Conservation (phyloP, 2,113 vertebrate genomes). For the Nanorana parkeri region DNA sequence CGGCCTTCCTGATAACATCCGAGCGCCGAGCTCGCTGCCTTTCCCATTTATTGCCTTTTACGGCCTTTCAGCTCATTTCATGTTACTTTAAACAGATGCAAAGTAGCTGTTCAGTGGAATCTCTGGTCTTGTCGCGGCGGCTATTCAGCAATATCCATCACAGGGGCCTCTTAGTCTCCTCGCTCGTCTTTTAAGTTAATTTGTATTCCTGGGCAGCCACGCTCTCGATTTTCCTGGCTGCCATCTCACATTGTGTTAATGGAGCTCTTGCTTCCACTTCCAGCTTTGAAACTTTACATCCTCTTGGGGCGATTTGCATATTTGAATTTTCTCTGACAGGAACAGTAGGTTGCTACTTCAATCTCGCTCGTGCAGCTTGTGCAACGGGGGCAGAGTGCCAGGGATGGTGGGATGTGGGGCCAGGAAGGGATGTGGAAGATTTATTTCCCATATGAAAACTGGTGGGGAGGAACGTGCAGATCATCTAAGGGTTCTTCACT, state of each 20-base stretch:
- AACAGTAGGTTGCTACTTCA: not conserved
- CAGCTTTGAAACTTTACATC: slow-evolving; percentile 1
- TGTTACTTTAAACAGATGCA: slow-evolving; percentile 10
- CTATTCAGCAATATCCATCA: not conserved
- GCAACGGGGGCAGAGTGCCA: too few species aligned
- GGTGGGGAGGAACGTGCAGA: too few species aligned
- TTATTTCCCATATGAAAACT: too few species aligned
- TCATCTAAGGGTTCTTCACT: too few species aligned
- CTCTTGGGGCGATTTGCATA: not conserved
- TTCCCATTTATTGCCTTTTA: not conserved
- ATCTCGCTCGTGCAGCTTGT: too few species aligned
- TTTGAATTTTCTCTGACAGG: not conserved
- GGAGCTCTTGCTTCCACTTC: not conserved
- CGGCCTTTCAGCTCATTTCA: not conserved
- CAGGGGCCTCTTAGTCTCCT: not conserved
- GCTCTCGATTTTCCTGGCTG: not conserved
- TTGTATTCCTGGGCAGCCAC: not conserved
- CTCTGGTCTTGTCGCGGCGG: too few species aligned
- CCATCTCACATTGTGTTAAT: not conserved
- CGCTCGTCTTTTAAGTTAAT: not conserved
- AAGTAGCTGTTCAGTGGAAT: not conserved
- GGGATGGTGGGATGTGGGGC: too few species aligned
- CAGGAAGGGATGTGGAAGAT: too few species aligned
- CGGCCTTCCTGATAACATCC: slow-evolving; percentile 7
- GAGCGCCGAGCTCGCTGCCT: not conserved